Conservation (phyloP, 1,140 invertebrate species). For the Papilio glaucus region DNA sequence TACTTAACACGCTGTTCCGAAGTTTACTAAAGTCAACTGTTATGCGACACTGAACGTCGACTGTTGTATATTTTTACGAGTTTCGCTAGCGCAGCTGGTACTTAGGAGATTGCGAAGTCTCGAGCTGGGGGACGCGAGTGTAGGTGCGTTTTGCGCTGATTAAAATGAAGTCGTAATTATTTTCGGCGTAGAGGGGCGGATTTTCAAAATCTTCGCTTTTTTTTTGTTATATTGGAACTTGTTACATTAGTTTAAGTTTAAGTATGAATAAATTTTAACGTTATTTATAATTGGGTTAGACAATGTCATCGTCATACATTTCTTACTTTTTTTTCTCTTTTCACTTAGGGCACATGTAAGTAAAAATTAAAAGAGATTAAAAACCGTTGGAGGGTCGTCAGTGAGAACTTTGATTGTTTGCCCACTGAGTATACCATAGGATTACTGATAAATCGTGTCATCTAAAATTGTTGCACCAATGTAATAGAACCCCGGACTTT, state of each 20-base stretch:
- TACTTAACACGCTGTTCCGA: constrained; percentile 67
- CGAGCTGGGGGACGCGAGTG: constrained; percentile 37
- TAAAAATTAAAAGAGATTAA: no score
- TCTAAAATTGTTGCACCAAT: no score
- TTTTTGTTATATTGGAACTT: background rate
- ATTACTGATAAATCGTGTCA: no score
- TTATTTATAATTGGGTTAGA: no score
- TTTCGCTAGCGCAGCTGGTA: constrained; percentile 57
- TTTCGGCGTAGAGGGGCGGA: constrained; percentile 10
- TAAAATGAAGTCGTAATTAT: constrained; percentile 35
- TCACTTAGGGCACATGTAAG: no score
- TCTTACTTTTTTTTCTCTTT: no score
- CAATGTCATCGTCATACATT: no score
- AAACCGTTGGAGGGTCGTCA: no score
- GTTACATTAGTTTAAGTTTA: background rate
- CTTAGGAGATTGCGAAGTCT: constrained; percentile 64
- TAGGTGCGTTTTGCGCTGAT: constrained; percentile 36
- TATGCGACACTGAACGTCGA: constrained; percentile 60
- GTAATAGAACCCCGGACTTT: no score
- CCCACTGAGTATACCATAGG: no score
- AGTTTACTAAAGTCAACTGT: constrained; percentile 68
- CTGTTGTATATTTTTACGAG: constrained; percentile 73
- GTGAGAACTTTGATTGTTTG: no score
- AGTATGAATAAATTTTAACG: background rate
- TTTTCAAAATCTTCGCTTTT: background rate